Evolutionary conservation across 2,797 vertebrate species (phyloP), one percentile per base, ranked within the genome.

Genomic region (Pseudochaenichthys georgianus): DNA sequence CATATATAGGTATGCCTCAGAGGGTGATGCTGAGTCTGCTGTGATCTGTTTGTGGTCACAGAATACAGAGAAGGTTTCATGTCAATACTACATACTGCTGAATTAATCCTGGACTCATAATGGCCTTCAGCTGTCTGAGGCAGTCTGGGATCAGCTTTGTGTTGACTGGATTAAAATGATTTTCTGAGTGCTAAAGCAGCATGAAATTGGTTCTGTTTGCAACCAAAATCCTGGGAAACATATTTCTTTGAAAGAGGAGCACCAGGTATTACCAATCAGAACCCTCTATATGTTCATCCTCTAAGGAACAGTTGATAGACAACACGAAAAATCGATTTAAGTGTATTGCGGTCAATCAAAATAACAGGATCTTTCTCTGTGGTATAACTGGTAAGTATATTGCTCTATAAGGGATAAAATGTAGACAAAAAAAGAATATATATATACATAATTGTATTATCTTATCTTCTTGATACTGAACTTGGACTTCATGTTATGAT

Each of bases 171-270:
- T 91, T 88, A 84, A 90, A 89, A 89, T 81, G 38, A 88, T 89
- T 88, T 90, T 72, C 82, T 81, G 67, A 80, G 83, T 89, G 89
- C 82, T 92, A 90, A 92, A 94, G 81, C 80, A 86, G 90, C 93
- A 94, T 94, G 89, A 93, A 93, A 94, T 93, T 93, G 86, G 80
- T 86, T 93, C 74, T 87, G 87, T 93, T 94, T 90, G 83, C 61
- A 64, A 85, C 72, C 65, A 75, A 76, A 38, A 88, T 92, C 78
- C 73, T 77, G 63, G 60, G 72, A 92, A 81, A 81, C 55, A 68
- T 60, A 65, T 76, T 87, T 81, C 78, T 89, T 76, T 66, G 55
- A 67, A 81, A 75, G 70, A 70, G 62, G 61, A 87, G 66, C 66
- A 75, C 63, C 53, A 31, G 75, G 51, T 73, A 71, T 80, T 87